Evolutionary conservation across 2,888 invertebrate genomes (phyloP).

Genomic region (Nysson spinosus): DNA sequence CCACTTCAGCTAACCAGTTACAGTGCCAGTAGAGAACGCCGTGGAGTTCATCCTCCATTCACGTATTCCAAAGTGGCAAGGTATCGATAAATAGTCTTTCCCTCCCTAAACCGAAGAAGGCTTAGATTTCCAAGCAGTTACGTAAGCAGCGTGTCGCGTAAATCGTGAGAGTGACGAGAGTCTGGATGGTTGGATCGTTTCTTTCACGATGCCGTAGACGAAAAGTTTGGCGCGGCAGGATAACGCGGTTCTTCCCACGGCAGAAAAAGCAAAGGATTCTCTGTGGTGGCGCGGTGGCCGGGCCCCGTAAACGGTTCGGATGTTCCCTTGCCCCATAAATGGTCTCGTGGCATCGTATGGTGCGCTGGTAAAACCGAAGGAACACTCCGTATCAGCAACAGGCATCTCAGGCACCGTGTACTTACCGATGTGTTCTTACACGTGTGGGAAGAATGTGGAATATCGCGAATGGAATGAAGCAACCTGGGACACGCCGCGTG

Average conservation of each 20-base stretch:
- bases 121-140: too few species aligned
- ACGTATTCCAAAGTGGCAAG: too few species aligned
- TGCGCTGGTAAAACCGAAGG: slow-evolving; percentile 48
- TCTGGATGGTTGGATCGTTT: too few species aligned
- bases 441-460: slow-evolving; percentile 76
- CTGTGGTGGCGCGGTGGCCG: slow-evolving; percentile 16
- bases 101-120: too few species aligned
- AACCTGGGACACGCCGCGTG: slow-evolving; percentile 63
- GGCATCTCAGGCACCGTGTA: slow-evolving; percentile 68
- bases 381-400: slow-evolving; percentile 70
- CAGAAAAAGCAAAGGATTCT: slow-evolving; percentile 45
- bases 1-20: too few species aligned
- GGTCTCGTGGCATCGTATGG: slow-evolving; percentile 65
- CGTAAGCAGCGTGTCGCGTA: too few species aligned
- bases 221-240: not conserved
- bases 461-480: slow-evolving; percentile 74
- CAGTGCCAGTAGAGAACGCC: too few species aligned
- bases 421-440: slow-evolving; percentile 69
- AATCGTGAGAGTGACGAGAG: too few species aligned
- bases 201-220: too few species aligned
- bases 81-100: too few species aligned
- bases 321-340: slow-evolving; percentile 71
- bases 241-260: slow-evolving; percentile 39
- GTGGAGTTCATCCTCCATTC: too few species aligned
- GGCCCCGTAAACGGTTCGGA: slow-evolving; percentile 69